phyloP scores from a whole-genome alignment of 2,797 vertebrate species.

The Hypotaenidia okinawae region DNA sequence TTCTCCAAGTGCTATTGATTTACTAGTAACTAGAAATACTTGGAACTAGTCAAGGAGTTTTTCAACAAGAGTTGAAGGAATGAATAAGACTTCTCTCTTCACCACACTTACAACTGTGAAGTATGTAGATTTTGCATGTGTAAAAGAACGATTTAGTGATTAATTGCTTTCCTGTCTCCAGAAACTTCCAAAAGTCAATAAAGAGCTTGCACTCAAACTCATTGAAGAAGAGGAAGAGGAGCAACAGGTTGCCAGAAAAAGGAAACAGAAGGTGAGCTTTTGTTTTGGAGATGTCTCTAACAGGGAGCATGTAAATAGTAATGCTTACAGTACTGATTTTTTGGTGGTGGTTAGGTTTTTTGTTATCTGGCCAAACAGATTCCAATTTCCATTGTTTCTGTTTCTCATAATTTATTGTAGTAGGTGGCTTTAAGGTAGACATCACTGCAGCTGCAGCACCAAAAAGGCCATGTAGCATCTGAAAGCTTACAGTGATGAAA shows the following conservation, averaged over 20 bases:
- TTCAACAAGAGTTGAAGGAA: not conserved
- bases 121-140: not conserved
- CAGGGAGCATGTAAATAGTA: not conserved
- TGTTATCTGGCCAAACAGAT: not conserved
- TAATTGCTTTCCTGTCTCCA: constrained; percentile 56
- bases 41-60: not conserved
- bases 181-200: constrained; percentile 97
- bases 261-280: constrained; percentile 89
- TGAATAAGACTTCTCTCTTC: not conserved
- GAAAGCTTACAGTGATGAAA: not conserved
- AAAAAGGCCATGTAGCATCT: not conserved
- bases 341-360: not conserved
- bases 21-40: not conserved
- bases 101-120: not conserved
- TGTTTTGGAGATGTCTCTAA: not conserved
- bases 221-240: constrained; percentile 91
- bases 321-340: not conserved
- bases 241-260: constrained; percentile 81
- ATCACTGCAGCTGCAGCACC: not conserved
- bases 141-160: not conserved
- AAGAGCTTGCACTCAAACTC: constrained; percentile 93
- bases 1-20: not conserved
- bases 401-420: not conserved
- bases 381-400: not conserved
- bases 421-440: not conserved